Base-by-base conservation (phyloP, 2,113 vertebrate genomes). In the Geococcyx californianus region DNA sequence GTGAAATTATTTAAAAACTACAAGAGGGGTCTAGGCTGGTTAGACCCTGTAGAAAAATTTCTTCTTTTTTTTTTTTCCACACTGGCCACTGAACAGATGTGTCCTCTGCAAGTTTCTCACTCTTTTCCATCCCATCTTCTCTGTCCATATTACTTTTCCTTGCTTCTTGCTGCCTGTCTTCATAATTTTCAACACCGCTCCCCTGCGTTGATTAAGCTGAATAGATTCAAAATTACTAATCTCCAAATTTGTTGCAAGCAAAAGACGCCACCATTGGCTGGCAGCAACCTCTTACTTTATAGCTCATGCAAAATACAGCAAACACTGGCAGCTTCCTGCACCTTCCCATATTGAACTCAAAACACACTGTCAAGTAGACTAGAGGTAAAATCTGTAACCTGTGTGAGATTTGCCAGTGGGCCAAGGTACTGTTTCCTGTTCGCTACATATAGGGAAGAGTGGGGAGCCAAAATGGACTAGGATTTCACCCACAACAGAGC, bases 1-100 rank as follows among this genome's bases (percentile, higher is more conserved):
- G 64, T 91, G 80, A 67, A 56, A 83, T 68, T 72, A 64, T 83
- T 92, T 93, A 77, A 94, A 94, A 72, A 45, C 59, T 86, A 88
- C 70, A 70, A 80, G 94, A 93, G 19, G 21, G 10, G 25, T 81
- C 34, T 84, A 62, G 29, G 20, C 31, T 92, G 52, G 13, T 45
- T 81, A 92, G 52, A 64, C 36, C 25, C 5, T 36, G 31, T 17
- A 93, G 56, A 63, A 68, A 52, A 89, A 74, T 52, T 18, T 81
- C 34, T 54, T 80, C 6, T 87, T 66, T 54, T 67, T 10, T 31
- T 84, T 63, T 69, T 87, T 93, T 93, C 28, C 56, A 84, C 63
- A 34, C 24, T 89, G 59, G 38, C 12, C 73, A n/a, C 64, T 81
- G 29, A 92, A 88, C 33, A 40, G 23, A 67, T 6, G 1, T 16